Evolutionary conservation across 2,113 vertebrate species (phyloP).

Genomic region (Bostrychus sinensis): DNA sequence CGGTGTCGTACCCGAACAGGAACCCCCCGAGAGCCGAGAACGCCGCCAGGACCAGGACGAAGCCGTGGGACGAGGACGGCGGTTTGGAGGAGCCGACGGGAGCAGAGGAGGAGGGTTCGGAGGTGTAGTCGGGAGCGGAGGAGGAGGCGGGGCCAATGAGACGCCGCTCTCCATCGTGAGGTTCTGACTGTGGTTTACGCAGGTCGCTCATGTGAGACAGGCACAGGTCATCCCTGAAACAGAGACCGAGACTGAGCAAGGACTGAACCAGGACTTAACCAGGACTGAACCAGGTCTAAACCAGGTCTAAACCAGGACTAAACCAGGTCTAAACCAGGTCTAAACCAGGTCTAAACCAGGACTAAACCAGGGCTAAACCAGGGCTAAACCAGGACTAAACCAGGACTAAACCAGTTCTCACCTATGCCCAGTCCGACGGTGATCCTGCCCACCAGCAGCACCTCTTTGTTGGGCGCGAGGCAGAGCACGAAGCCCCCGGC

Average conservation of each 20-base stretch:
- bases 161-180: conserved; percentile 82
- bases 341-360: neutral
- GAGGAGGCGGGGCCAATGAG: conserved; percentile 68
- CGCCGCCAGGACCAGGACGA: conserved; percentile 79
- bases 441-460: conserved; percentile 88
- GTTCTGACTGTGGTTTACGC: conserved; percentile 71
- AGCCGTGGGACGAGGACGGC: conserved; percentile 75
- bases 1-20: conserved; percentile 96
- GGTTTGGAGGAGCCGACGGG: conserved; percentile 71
- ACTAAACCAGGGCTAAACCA: neutral
- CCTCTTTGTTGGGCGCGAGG: conserved; percentile 81
- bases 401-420: conserved; percentile 69
- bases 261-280: neutral
- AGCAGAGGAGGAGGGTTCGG: conserved; percentile 51
- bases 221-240: conserved; percentile 76
- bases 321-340: neutral
- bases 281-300: neutral
- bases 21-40: conserved; percentile 95
- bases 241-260: no score
- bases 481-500: conserved; percentile 84
- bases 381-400: neutral
- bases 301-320: neutral
- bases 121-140: conserved; percentile 65
- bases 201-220: conserved; percentile 80
- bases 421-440: conserved; percentile 92